Conservation (phyloP, 2,888 invertebrate genomes). For the Napeogenes sylphis region DNA sequence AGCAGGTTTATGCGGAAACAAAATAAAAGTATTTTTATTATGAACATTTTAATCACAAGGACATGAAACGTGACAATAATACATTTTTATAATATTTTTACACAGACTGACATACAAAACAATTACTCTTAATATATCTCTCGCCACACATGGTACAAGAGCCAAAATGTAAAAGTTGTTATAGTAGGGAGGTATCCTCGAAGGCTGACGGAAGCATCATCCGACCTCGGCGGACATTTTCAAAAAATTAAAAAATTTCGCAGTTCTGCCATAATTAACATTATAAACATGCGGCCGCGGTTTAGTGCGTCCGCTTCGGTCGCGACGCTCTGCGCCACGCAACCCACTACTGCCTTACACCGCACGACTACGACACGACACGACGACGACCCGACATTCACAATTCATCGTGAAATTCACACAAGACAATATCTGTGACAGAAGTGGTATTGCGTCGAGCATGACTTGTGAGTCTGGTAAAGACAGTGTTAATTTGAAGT, state of each 20-base stretch:
- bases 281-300: conserved; percentile 65
- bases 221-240: conserved; percentile 63
- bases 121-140: conserved; percentile 60
- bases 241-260: conserved; percentile 68
- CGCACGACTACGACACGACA: conserved; percentile 8
- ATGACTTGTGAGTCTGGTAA: too few species aligned
- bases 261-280: conserved; percentile 72
- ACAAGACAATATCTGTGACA: too few species aligned
- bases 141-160: conserved; percentile 36
- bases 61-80: conserved; percentile 29
- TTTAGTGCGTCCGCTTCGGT: conserved; percentile 68
- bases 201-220: conserved; percentile 16
- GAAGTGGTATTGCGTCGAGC: too few species aligned
- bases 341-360: conserved; percentile 6
- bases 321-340: conserved; percentile 44
- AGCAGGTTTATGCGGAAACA: not conserved
- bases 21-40: conserved; percentile 47
- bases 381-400: not conserved
- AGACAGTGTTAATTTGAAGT: too few species aligned
- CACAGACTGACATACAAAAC: conserved; percentile 48
- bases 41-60: conserved; percentile 29
- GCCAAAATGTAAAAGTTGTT: not conserved
- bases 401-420: too few species aligned
- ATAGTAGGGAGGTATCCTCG: not conserved
- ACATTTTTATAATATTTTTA: conserved; percentile 36